These are phyloP conservation scores for Drosophila infuscata DNA, from an alignment of 2,888 invertebrate genomes.

Conservation along the genomic window DNA sequence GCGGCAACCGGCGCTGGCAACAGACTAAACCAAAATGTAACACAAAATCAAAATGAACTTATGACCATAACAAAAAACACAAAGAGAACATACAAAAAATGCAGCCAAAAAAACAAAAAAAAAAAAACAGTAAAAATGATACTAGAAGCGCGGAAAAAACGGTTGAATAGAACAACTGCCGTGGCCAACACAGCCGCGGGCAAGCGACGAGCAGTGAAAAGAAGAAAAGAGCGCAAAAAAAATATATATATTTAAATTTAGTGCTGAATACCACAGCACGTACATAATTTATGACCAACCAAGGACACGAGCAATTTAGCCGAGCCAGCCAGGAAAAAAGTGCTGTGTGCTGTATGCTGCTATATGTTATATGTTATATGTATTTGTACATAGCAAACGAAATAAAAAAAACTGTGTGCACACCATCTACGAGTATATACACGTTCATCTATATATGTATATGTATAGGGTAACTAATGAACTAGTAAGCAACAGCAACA, in stretches of 20 bases:
- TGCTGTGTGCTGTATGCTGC: slow-evolving; percentile 28
- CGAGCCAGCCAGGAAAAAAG: slow-evolving; percentile 60
- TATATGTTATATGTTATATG: not conserved
- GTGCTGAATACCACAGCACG: slow-evolving; percentile 81
- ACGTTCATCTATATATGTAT: slow-evolving; percentile 30
- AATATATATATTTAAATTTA: slow-evolving; percentile 78
- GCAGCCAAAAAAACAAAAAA: slow-evolving; percentile 2
- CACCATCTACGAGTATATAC: slow-evolving; percentile 10
- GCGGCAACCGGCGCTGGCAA: slow-evolving; percentile 59
- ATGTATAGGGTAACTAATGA: slow-evolving; percentile 56
- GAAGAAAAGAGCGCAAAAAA: slow-evolving; percentile 15
- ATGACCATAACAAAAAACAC: slow-evolving; percentile 68
- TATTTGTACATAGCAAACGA: slow-evolving; percentile 31
- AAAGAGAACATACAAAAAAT: slow-evolving; percentile 38
- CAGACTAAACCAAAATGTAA: slow-evolving; percentile 75
- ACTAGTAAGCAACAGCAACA: slow-evolving; percentile 64
- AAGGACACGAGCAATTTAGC: slow-evolving; percentile 82
- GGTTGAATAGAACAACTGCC: slow-evolving; percentile 44
- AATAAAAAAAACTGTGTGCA: slow-evolving; percentile 22
- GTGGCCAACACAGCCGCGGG: slow-evolving; percentile 34
- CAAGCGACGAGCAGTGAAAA: slow-evolving; percentile 13
- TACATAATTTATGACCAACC: slow-evolving; percentile 82
- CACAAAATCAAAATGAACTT: slow-evolving; percentile 80
- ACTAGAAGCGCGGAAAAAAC: slow-evolving; percentile 16
- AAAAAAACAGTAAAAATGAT: slow-evolving; percentile 2